Conservation (phyloP, 1,140 invertebrate species). For the Apis cerana region DNA sequence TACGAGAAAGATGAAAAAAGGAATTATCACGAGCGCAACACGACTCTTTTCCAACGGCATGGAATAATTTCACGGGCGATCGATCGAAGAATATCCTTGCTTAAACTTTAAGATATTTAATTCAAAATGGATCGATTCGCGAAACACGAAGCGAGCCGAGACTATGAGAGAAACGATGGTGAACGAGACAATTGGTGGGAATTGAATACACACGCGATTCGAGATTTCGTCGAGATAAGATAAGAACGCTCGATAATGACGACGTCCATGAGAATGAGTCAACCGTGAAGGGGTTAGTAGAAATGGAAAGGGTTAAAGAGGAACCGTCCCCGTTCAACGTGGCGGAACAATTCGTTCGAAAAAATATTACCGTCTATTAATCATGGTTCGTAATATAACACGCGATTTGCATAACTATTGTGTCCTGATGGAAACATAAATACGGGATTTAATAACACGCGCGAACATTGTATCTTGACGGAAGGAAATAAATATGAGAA, state of each 20-base stretch:
- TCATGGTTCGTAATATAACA: neutral
- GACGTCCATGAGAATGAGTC: conserved; percentile 59
- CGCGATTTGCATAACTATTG: too few species aligned
- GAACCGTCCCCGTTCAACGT: conserved; percentile 7
- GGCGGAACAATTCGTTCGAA: neutral
- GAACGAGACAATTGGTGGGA: conserved; percentile 33
- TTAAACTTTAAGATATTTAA: neutral
- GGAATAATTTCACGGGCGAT: too few species aligned
- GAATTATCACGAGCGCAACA: neutral
- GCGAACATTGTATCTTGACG: too few species aligned
- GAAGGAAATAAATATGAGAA: too few species aligned
- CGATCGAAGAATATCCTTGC: too few species aligned
- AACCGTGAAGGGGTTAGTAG: conserved; percentile 23
- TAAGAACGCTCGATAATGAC: conserved; percentile 57
- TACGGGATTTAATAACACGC: neutral
- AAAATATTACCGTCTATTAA: too few species aligned
- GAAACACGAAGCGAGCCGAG: neutral
- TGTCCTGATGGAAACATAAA: neutral
- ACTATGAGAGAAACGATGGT: conserved; percentile 16
- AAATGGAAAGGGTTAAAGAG: conserved; percentile 48
- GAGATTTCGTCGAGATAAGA: conserved; percentile 48
- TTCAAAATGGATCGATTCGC: neutral
- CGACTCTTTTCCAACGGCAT: too few species aligned
- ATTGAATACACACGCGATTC: conserved; percentile 44
- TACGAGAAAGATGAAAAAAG: neutral